Evolutionary conservation across 2,113 vertebrate genomes (phyloP).

Genomic region (Misgurnus anguillicaudatus): DNA sequence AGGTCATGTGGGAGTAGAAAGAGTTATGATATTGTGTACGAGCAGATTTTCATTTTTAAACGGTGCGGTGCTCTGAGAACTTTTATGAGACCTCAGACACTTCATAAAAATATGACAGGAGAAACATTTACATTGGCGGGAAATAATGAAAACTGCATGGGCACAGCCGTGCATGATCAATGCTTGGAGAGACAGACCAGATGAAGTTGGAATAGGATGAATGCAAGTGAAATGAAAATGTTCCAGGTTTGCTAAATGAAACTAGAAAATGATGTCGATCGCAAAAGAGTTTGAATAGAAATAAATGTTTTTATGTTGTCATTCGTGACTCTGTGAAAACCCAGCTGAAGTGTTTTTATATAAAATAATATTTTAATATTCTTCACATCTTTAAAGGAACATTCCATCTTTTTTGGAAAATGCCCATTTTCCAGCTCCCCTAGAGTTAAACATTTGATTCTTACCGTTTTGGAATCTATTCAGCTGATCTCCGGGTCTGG

Average conservation of each 20-base stretch:
- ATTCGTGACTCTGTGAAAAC: too few species aligned
- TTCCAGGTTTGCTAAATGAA: neutral
- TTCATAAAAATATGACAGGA: neutral
- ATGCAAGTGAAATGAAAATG: conserved; percentile 17
- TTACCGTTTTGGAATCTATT: too few species aligned
- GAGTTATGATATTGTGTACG: neutral
- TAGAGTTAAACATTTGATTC: too few species aligned
- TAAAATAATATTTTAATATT: too few species aligned
- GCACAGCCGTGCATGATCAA: conserved; percentile 19
- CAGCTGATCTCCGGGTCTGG: too few species aligned
- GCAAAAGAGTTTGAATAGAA: too few species aligned
- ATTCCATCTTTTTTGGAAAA: too few species aligned
- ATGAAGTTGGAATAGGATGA: conserved; percentile 14
- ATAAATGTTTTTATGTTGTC: too few species aligned
- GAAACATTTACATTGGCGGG: conserved; percentile 20
- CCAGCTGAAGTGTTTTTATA: too few species aligned
- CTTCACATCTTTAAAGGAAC: too few species aligned
- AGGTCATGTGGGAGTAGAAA: neutral
- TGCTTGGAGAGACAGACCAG: conserved; percentile 13
- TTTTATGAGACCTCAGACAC: neutral
- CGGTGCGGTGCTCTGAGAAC: neutral
- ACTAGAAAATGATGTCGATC: too few species aligned
- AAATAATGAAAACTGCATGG: conserved; percentile 31
- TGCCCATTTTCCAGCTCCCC: too few species aligned
- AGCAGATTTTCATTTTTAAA: neutral